These are phyloP conservation scores for Oncorhynchus tshawytscha DNA, from an alignment of 2,113 vertebrate genomes.

Conservation along the genomic window DNA sequence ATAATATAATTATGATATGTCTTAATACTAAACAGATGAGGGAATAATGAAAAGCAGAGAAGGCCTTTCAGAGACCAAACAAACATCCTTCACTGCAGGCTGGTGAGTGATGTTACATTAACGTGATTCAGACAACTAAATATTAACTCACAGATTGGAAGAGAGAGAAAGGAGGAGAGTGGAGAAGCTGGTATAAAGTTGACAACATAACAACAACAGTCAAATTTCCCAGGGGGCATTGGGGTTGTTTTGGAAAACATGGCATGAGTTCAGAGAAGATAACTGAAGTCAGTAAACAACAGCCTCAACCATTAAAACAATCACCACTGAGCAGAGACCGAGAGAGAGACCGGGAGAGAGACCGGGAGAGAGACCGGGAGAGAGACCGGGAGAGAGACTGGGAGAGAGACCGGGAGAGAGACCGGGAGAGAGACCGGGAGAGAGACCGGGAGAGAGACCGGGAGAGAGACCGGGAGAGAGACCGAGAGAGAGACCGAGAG, in stretches of 20 bases:
- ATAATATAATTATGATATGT: too few relatives aligned
- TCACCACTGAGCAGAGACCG: background rate
- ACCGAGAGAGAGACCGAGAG: too few relatives aligned
- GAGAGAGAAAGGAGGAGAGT: background rate
- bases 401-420: background rate
- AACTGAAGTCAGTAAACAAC: slow-evolving; percentile 1
- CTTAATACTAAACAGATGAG: too few relatives aligned
- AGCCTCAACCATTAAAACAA: background rate
- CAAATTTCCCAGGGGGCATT: background rate
- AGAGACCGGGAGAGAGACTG: too few relatives aligned
- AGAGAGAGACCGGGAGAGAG: background rate
- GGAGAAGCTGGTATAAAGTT: background rate
- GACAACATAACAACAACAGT: background rate
- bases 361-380: too few relatives aligned
- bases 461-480: too few relatives aligned
- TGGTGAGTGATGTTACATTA: slow-evolving; percentile 13
- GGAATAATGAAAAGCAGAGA: too few relatives aligned
- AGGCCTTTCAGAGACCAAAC: too few relatives aligned
- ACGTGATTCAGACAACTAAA: too few relatives aligned
- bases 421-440: too few relatives aligned
- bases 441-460: too few relatives aligned
- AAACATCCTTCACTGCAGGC: too few relatives aligned
- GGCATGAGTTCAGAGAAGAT: slow-evolving; percentile 13
- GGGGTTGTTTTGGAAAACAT: background rate
- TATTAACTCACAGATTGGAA: background rate